Percentiles rank a stretch among this genome's conserved stretches.
Conservation (phyloP, 2,797 vertebrate genomes). For the Coracias cyanogaster region DNA sequence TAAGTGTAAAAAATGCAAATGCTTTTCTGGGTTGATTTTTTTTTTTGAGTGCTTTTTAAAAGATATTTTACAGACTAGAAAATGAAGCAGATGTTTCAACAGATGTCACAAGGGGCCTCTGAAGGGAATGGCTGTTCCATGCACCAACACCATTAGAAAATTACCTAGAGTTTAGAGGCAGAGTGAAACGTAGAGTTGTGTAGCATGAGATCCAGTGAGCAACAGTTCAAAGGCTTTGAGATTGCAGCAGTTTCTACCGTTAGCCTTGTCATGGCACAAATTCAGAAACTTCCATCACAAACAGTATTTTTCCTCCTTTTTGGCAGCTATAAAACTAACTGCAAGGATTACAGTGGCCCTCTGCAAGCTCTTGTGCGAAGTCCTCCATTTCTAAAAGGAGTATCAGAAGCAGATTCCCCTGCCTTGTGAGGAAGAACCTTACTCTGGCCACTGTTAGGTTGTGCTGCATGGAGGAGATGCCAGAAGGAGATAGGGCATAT, state of each 20-base stretch:
- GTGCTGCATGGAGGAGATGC: neutral
- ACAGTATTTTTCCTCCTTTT: neutral
- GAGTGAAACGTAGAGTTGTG: neutral
- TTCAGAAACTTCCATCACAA: neutral
- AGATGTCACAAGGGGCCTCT: constrained; percentile 62
- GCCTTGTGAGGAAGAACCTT: neutral
- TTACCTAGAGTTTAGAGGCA: neutral
- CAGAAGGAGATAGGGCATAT: neutral
- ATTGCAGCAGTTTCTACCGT: neutral
- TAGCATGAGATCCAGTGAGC: constrained; percentile 20
- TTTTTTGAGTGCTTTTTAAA: constrained; percentile 35
- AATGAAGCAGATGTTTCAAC: constrained; percentile 71
- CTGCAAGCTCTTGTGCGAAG: neutral
- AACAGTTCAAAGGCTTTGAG: constrained; percentile 14
- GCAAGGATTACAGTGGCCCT: neutral
- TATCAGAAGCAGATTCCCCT: neutral
- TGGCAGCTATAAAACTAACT: neutral
- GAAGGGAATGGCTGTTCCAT: constrained; percentile 48
- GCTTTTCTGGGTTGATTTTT: neutral
- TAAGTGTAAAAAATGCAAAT: neutral
- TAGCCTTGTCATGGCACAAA: neutral
- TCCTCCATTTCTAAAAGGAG: neutral
- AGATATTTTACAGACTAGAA: constrained; percentile 28
- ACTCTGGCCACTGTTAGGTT: fast-evolving
- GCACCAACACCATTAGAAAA: neutral